These are phyloP conservation scores for Aphyosemion australe DNA, from an alignment of 2,113 vertebrate species.

Conservation along the genomic window DNA sequence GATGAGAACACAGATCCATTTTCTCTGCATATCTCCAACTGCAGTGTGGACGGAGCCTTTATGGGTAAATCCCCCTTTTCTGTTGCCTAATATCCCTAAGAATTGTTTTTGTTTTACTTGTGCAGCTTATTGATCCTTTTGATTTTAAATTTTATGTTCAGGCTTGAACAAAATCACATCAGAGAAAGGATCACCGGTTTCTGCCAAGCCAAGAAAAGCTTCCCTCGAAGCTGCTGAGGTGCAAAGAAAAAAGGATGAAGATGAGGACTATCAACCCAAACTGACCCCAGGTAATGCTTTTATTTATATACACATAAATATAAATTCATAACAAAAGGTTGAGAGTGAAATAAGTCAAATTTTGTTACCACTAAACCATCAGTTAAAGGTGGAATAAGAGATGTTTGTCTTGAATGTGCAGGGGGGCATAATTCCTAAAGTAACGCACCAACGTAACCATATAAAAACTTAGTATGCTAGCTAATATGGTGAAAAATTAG, in stretches of 20 bases:
- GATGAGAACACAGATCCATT: slow-evolving; percentile 58
- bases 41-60: slow-evolving; percentile 79
- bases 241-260: slow-evolving; percentile 55
- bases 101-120: no score
- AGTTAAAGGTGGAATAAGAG: no score
- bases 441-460: no score
- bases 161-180: slow-evolving; percentile 78
- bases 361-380: no score
- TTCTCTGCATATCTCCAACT: slow-evolving; percentile 77
- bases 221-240: slow-evolving; percentile 20
- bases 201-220: slow-evolving; percentile 51
- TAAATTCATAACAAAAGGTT: no score
- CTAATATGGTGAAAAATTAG: no score
- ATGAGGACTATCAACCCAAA: slow-evolving; percentile 74
- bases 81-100: neutral
- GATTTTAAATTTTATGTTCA: slow-evolving; percentile 27
- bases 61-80: slow-evolving; percentile 70
- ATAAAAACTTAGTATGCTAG: no score
- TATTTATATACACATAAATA: neutral
- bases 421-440: no score
- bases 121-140: neutral
- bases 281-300: slow-evolving; percentile 63
- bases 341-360: no score
- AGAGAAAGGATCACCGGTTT: slow-evolving; percentile 34
- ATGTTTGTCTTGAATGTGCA: no score